A percentile compares a stretch with the other conserved stretches of the same genome.
Conservation (phyloP, 1,140 invertebrate species). For the Rhynchophorus ferrugineus region DNA sequence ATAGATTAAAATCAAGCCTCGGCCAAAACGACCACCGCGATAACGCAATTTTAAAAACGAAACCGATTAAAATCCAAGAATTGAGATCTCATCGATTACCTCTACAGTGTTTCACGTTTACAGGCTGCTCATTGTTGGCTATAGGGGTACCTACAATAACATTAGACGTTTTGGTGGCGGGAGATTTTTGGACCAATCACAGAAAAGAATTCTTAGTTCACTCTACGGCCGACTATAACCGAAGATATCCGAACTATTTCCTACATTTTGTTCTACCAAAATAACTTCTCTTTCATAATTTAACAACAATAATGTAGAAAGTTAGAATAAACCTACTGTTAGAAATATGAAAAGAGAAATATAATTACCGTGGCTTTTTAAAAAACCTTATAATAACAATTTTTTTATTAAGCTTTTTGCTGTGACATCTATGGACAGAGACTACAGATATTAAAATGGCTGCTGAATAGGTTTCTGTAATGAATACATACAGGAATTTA, state of each 20-base stretch:
- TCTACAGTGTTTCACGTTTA: slow-evolving; percentile 16
- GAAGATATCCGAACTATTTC: not conserved
- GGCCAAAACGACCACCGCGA: not conserved
- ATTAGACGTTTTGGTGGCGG: slow-evolving; percentile 14
- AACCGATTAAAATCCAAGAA: not conserved
- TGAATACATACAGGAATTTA: too few relatives aligned
- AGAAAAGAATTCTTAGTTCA: not conserved
- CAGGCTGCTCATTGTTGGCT: slow-evolving; percentile 13
- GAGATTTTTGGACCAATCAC: slow-evolving; percentile 19
- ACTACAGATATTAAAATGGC: too few relatives aligned
- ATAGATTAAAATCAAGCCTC: not conserved
- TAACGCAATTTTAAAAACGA: not conserved
- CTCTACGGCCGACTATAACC: not conserved
- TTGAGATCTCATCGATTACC: slow-evolving; percentile 16
- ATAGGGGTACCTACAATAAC: slow-evolving; percentile 23
- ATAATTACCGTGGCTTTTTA: too few relatives aligned
- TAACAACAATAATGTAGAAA: too few relatives aligned
- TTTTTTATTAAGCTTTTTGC: too few relatives aligned
- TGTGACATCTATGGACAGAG: too few relatives aligned
- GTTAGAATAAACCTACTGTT: too few relatives aligned
- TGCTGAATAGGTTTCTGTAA: too few relatives aligned
- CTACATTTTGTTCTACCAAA: too few relatives aligned
- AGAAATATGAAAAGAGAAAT: too few relatives aligned
- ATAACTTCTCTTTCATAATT: too few relatives aligned
- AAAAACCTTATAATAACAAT: too few relatives aligned